phyloP scores from a whole-genome alignment of 2,113 vertebrate genomes.

The Menidia beryllina region DNA sequence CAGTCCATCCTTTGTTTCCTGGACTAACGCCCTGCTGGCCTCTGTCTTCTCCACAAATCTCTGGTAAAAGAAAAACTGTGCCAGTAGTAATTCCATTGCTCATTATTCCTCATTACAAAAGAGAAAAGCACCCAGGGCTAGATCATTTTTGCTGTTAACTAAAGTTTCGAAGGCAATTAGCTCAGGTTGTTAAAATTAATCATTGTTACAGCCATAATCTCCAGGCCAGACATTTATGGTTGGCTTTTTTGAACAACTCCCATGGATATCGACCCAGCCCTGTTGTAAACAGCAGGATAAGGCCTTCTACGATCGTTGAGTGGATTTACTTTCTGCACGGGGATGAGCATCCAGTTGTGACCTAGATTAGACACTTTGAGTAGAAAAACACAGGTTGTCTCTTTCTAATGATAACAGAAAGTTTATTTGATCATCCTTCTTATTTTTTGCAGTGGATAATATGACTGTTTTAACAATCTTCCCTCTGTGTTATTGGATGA shows the following conservation, averaged over 20 bases:
- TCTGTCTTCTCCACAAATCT: slow-evolving; percentile 54
- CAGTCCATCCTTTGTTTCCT: slow-evolving; percentile 58
- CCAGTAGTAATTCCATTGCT: slow-evolving; percentile 67
- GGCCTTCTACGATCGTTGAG: slow-evolving; percentile 58
- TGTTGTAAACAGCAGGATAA: slow-evolving; percentile 69
- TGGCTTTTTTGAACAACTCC: slow-evolving; percentile 74
- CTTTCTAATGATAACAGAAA: slow-evolving; percentile 41
- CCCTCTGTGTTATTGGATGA: neutral
- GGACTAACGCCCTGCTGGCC: slow-evolving; percentile 60
- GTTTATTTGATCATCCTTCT: slow-evolving; percentile 45
- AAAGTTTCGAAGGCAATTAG: slow-evolving; percentile 81
- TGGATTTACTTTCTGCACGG: slow-evolving; percentile 66
- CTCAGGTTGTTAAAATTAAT: slow-evolving; percentile 82
- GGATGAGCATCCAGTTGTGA: slow-evolving; percentile 61
- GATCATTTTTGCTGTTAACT: slow-evolving; percentile 81
- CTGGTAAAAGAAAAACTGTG: slow-evolving; percentile 44
- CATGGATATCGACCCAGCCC: slow-evolving; percentile 65
- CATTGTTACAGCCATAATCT: slow-evolving; percentile 73
- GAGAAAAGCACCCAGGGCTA: slow-evolving; percentile 70
- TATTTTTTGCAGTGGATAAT: slow-evolving; percentile 26
- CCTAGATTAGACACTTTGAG: slow-evolving; percentile 55
- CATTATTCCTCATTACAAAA: slow-evolving; percentile 78
- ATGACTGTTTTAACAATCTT: slow-evolving; percentile 1
- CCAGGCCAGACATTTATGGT: slow-evolving; percentile 69
- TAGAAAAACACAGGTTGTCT: slow-evolving; percentile 35